Base-by-base conservation (phyloP, 2,888 invertebrate genomes). In the Timandra comae region DNA sequence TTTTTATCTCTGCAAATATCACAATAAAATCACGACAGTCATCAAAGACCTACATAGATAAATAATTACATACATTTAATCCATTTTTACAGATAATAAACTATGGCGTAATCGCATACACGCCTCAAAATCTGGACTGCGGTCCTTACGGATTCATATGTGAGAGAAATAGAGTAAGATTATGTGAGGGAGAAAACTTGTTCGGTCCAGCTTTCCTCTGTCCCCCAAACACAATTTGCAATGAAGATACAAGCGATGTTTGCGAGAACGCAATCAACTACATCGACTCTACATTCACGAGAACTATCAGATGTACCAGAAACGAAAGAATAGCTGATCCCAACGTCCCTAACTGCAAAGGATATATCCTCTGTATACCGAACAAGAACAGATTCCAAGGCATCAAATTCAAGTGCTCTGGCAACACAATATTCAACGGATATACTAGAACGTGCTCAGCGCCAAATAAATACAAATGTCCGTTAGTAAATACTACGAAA, bases 291-390 rank as follows among this genome's bases (percentile, higher is more conserved):
- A 39, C 62, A 0, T 42, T 80, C 12, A 71, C 65, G 1, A 68
- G 63, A 36, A 64, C 56, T 7, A 49, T 81, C 2, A 63, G 67
- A 6, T 84, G 82, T 33, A 64, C 68, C 19, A 67, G 72, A 29
- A 72, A 77, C 36, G 81, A 85, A 49, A 67, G 85, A 38, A 65
- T 85, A 5, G 78, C 76, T 0, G 85, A 86, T 35, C 73, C 81
- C 0, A 76, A 55, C 32, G 76, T 84, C 0, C 69, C 79, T 1
- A 73, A 65, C 2, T 86, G 86, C 52, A 85, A 85, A 52, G 84
- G 82, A 4, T 86, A 85, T 46, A 82, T 86, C 23, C 56, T 85
- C 0, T 86, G 86, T 44, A 76, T 85, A 11, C 70, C 79, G 0
- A 82, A 78, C 43, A 79, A 72, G 39, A 73, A 70, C 34, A 71